phyloP scores from a whole-genome alignment of 1,140 invertebrate genomes.

The Drosophila pectinifera region DNA sequence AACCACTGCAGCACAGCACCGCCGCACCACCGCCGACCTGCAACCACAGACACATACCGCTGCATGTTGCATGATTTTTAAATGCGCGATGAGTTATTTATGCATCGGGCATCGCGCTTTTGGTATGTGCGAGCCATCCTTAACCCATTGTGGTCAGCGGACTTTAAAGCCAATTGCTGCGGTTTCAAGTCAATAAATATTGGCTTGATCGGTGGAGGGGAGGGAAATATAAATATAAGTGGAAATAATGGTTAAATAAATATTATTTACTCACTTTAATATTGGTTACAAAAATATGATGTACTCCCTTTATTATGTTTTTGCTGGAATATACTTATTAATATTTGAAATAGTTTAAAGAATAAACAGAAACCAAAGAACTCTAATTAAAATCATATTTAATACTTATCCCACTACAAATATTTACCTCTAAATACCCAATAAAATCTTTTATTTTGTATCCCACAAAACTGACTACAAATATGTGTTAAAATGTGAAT shows the following conservation, averaged over 20 bases:
- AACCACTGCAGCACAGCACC: constrained; percentile 51
- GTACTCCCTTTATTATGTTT: neutral
- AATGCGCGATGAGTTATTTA: constrained; percentile 84
- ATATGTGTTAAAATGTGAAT: neutral
- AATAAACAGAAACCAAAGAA: too few relatives aligned
- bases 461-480: neutral
- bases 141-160: constrained; percentile 56
- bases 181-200: constrained; percentile 12
- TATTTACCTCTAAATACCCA: too few relatives aligned
- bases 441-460: neutral
- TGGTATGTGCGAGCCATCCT: constrained; percentile 61
- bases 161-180: constrained; percentile 14
- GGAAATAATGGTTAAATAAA: too few relatives aligned
- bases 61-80: constrained; percentile 74
- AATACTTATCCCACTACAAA: too few relatives aligned
- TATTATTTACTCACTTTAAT: too few relatives aligned
- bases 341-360: too few relatives aligned
- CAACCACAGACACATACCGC: constrained; percentile 52
- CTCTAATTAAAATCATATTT: too few relatives aligned
- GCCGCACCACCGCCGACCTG: constrained; percentile 17
- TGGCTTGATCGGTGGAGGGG: neutral
- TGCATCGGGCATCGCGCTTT: constrained; percentile 64
- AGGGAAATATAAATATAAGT: neutral
- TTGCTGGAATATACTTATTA: too few relatives aligned
- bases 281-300: too few relatives aligned